Evolutionary conservation across 2,113 vertebrate species (phyloP).

Genomic region (Colaptes auratus): DNA sequence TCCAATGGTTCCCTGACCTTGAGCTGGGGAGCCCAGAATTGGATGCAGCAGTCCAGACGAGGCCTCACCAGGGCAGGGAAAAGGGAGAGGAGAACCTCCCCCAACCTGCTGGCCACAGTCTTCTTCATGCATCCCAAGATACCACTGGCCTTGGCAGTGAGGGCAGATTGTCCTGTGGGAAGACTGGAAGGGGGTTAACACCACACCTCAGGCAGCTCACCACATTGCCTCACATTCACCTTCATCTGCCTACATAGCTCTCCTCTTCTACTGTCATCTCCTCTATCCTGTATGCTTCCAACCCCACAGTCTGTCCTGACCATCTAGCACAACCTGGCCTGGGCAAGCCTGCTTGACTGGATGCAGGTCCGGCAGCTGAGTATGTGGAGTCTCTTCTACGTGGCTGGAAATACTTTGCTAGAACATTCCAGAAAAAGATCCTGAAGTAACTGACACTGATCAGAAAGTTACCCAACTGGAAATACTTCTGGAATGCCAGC

Average conservation of each 20-base stretch:
- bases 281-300: rapidly evolving
- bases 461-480: background rate
- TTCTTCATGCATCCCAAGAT: too few species aligned
- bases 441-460: background rate
- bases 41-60: too few species aligned
- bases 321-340: rapidly evolving
- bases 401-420: background rate
- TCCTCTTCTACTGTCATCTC: background rate
- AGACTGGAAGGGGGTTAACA: too few species aligned
- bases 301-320: rapidly evolving
- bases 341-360: rapidly evolving
- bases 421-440: background rate
- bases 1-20: too few species aligned
- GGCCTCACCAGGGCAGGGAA: too few species aligned
- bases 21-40: too few species aligned
- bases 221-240: background rate
- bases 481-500: background rate
- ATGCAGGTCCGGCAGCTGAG: rapidly evolving
- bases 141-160: too few species aligned
- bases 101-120: too few species aligned
- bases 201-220: background rate
- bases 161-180: too few species aligned
- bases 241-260: too few species aligned
- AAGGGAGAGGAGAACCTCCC: too few species aligned
- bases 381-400: rapidly evolving